These are phyloP conservation scores for Sepioteuthis lessoniana DNA, from an alignment of 2,888 invertebrate species.

Conservation along the genomic window DNA sequence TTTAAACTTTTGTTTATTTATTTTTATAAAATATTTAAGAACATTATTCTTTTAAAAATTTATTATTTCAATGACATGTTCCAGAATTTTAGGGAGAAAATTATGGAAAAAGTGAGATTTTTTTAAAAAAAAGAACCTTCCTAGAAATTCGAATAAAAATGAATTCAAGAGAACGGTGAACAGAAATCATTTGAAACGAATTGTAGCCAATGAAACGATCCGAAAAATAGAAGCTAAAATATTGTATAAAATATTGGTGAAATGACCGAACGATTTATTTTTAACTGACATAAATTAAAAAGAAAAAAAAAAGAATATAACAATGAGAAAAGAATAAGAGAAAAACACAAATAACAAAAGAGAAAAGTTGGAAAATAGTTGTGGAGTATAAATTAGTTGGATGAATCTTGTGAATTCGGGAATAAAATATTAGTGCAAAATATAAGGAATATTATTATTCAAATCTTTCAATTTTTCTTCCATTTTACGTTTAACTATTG, in stretches of 20 bases:
- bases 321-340: neutral
- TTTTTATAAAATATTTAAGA: neutral
- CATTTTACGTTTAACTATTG: neutral
- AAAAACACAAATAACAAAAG: neutral
- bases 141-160: neutral
- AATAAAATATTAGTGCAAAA: neutral
- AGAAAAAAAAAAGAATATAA: no score
- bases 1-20: no score
- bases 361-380: neutral
- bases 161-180: neutral
- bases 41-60: neutral
- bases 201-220: neutral
- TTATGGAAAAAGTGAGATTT: neutral
- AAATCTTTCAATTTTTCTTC: neutral
- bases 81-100: neutral
- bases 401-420: neutral
- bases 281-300: neutral
- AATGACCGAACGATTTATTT: neutral
- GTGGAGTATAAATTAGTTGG: neutral
- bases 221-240: neutral
- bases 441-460: neutral
- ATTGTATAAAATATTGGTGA: neutral
- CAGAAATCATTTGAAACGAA: neutral
- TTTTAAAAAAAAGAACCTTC: no score
- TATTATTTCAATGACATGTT: conserved; percentile 33